These are phyloP conservation scores for Microplitis manilae DNA, from an alignment of 2,888 invertebrate species.

Conservation along the genomic window DNA sequence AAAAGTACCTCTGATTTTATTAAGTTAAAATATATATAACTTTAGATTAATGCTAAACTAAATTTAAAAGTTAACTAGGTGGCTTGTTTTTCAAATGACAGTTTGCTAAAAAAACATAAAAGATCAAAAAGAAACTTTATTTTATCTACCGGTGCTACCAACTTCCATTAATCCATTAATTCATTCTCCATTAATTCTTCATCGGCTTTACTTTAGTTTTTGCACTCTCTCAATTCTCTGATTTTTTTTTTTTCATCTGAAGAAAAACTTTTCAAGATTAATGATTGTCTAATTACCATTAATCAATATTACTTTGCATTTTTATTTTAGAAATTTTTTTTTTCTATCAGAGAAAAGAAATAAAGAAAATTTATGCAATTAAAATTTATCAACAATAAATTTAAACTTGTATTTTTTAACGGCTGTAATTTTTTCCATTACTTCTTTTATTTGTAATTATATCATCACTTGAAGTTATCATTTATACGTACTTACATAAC, in stretches of 20 bases:
- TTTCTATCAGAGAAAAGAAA: background rate
- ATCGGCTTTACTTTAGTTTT: background rate
- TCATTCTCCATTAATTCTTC: slow-evolving; percentile 1
- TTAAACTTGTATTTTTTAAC: background rate
- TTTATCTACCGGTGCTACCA: background rate
- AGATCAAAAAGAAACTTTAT: background rate
- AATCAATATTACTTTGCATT: slow-evolving; percentile 1
- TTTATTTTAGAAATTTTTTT: background rate
- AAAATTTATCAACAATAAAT: background rate
- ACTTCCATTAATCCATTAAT: background rate
- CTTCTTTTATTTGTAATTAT: background rate
- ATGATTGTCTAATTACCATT: slow-evolving; percentile 1
- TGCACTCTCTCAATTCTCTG: background rate
- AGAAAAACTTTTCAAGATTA: background rate
- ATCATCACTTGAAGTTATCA: background rate
- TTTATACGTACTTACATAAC: background rate
- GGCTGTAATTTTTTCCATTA: background rate
- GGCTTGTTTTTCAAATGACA: background rate
- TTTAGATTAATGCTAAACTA: background rate
- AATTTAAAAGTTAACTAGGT: background rate
- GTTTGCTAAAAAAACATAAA: slow-evolving; percentile 2
- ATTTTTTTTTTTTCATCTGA: background rate
- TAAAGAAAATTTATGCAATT: background rate
- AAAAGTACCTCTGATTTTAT: slow-evolving; percentile 26
- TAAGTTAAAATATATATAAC: slow-evolving; percentile 6